These are phyloP conservation scores for Coturnix japonica DNA, from an alignment of 2,113 vertebrate species.

Conservation along the genomic window DNA sequence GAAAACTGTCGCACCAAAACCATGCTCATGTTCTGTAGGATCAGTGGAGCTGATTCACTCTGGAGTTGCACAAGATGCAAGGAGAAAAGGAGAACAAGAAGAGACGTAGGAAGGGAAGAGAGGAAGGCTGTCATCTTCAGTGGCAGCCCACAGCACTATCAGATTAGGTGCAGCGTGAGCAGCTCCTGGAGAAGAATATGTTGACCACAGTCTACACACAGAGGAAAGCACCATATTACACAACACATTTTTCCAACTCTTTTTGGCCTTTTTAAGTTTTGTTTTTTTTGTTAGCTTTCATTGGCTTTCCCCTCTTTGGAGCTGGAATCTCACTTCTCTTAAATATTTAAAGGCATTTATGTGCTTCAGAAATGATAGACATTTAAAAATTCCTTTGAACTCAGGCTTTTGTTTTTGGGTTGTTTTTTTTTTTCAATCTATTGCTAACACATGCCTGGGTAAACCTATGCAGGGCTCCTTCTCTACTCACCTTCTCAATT, in stretches of 20 bases:
- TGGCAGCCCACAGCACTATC: background rate
- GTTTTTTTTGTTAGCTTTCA: background rate
- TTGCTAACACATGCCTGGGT: background rate
- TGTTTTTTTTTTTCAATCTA: background rate
- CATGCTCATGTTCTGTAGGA: background rate
- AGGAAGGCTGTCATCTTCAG: background rate
- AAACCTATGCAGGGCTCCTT: background rate
- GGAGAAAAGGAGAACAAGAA: background rate
- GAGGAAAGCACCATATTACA: background rate
- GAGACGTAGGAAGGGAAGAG: background rate
- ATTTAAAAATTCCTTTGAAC: background rate
- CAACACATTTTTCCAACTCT: background rate
- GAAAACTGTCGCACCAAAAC: background rate
- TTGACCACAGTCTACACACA: background rate
- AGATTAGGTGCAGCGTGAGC: background rate
- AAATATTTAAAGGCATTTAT: background rate
- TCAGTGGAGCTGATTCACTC: background rate
- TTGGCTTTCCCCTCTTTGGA: background rate
- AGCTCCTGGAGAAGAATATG: background rate
- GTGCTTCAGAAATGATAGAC: background rate
- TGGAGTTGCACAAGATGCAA: background rate
- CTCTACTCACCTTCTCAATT: background rate
- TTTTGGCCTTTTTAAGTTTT: background rate
- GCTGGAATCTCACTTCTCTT: background rate
- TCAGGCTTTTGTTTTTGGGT: background rate